Evolutionary conservation across 1,140 invertebrate species (phyloP).

Genomic region (Drosophila kanapiae): DNA sequence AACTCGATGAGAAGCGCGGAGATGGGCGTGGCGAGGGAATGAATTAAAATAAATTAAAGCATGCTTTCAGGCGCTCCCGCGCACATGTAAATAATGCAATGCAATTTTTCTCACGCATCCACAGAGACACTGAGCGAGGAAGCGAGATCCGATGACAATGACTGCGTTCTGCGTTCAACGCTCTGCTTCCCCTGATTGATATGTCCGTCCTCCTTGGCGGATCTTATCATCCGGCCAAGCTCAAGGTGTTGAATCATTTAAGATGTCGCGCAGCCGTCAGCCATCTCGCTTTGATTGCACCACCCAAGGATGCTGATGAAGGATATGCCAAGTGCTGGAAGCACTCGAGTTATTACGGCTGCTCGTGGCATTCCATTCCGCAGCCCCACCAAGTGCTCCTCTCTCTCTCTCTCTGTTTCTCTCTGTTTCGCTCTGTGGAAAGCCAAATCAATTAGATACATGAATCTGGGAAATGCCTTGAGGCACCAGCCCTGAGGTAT

Average conservation of each 20-base stretch:
- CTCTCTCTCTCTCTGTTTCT: background rate
- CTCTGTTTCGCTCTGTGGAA: background rate
- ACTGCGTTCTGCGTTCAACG: conserved; percentile 3
- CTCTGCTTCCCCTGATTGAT: conserved; percentile 64
- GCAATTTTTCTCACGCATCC: conserved; percentile 73
- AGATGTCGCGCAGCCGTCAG: conserved; percentile 53
- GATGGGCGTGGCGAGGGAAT: conserved; percentile 43
- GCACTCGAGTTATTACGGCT: conserved; percentile 69
- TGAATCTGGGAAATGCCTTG: conserved; percentile 33
- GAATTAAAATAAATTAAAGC: conserved; percentile 84
- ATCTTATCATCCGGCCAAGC: conserved; percentile 74
- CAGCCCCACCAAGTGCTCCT: background rate
- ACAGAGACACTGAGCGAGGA: background rate
- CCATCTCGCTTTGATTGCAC: conserved; percentile 63
- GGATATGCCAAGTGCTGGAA: conserved; percentile 38
- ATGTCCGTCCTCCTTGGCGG: conserved; percentile 54
- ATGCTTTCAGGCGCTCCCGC: conserved; percentile 76
- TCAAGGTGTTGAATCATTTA: conserved; percentile 82
- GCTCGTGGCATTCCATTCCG: conserved; percentile 56
- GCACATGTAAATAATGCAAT: conserved; percentile 79
- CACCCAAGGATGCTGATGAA: conserved; percentile 37
- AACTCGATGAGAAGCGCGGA: conserved; percentile 8
- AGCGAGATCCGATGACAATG: conserved; percentile 25
- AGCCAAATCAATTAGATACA: conserved; percentile 72
- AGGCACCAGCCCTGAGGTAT: background rate